phyloP scores from a whole-genome alignment of 2,113 vertebrate species.

The Eulemur rufifrons region DNA sequence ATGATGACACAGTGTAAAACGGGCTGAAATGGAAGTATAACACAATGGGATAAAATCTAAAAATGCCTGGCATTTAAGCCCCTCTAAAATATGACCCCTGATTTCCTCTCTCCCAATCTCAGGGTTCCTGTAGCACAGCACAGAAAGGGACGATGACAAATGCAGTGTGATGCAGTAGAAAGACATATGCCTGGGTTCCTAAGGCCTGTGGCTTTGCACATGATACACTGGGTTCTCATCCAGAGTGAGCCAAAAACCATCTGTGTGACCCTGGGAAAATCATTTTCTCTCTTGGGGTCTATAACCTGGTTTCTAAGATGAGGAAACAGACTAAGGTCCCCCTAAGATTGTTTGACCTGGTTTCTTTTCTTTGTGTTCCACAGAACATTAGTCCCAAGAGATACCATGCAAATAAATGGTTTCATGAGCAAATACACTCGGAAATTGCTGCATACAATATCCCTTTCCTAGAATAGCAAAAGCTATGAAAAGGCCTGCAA shows the following conservation, averaged over 20 bases:
- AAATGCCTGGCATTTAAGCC: background rate
- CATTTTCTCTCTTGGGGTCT: background rate
- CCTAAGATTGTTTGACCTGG: background rate
- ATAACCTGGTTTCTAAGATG: conserved; percentile 22
- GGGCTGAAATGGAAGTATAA: background rate
- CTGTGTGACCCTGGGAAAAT: conserved; percentile 35
- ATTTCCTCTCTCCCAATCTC: background rate
- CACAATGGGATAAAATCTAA: background rate
- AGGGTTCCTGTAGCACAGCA: background rate
- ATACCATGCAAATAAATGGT: background rate
- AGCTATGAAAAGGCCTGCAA: conserved; percentile 29
- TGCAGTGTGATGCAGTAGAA: background rate
- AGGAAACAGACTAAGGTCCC: conserved; percentile 38
- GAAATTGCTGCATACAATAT: background rate
- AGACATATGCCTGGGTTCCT: background rate
- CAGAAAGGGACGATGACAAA: background rate
- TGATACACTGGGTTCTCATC: background rate
- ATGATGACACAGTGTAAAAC: accelerated
- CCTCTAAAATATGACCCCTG: background rate
- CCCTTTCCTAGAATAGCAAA: conserved; percentile 25
- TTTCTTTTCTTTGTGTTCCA: conserved; percentile 42
- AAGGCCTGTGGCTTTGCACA: background rate
- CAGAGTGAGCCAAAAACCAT: background rate
- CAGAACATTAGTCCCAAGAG: conserved; percentile 42
- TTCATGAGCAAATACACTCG: background rate